These are phyloP conservation scores for Tipula confusa DNA, from an alignment of 2,888 invertebrate species.

Conservation along the genomic window DNA sequence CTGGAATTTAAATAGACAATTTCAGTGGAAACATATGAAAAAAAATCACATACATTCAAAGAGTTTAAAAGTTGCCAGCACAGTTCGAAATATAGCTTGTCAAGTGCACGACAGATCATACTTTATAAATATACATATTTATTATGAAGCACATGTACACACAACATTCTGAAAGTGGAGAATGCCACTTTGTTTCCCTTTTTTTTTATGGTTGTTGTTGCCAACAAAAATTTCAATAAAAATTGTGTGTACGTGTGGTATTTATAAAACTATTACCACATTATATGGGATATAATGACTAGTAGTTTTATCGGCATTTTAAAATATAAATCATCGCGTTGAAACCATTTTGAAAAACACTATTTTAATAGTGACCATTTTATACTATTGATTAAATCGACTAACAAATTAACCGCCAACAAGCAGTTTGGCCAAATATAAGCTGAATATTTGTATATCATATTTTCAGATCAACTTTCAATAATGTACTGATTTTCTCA, in stretches of 20 bases:
- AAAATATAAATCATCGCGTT: not conserved
- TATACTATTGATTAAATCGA: not conserved
- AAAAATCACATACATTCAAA: too few species aligned
- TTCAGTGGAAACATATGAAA: too few species aligned
- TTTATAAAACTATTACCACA: not conserved
- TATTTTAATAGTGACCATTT: not conserved
- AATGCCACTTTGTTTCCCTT: not conserved
- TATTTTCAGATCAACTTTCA: too few species aligned
- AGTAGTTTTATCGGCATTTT: not conserved
- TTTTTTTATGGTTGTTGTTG: too few species aligned
- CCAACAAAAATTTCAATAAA: not conserved
- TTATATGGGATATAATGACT: not conserved
- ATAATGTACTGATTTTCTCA: too few species aligned
- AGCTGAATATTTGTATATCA: too few species aligned
- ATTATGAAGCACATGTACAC: not conserved
- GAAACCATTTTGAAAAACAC: not conserved
- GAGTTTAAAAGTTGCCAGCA: too few species aligned
- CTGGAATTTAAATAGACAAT: too few species aligned
- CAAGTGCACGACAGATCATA: not conserved
- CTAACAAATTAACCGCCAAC: not conserved
- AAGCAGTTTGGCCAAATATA: not conserved
- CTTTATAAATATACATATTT: too few species aligned
- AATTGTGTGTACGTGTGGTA: not conserved
- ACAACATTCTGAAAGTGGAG: not conserved
- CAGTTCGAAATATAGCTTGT: not conserved